Conservation (phyloP, 1,140 invertebrate genomes). For the Forficula auricularia region DNA sequence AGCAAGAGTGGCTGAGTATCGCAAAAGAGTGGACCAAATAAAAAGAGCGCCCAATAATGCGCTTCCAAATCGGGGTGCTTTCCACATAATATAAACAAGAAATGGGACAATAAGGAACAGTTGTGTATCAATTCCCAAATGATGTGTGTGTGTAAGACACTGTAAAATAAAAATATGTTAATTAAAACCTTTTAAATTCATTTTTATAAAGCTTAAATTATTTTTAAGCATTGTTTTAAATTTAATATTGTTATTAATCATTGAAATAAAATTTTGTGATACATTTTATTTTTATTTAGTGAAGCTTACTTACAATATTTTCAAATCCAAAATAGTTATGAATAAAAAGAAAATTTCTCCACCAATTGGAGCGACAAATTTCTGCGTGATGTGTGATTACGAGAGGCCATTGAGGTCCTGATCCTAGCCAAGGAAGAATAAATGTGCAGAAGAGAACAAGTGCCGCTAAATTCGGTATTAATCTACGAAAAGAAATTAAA, state of each 20-base stretch:
- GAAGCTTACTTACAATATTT: slow-evolving; percentile 38
- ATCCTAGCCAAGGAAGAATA: slow-evolving; percentile 36
- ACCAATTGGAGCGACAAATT: slow-evolving; percentile 39
- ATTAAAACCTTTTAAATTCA: no score
- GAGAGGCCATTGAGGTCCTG: slow-evolving; percentile 41
- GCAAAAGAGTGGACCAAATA: slow-evolving; percentile 37
- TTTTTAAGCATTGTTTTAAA: no score
- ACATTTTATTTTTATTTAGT: no score
- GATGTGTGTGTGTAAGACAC: slow-evolving; percentile 49
- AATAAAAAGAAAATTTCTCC: slow-evolving; percentile 40
- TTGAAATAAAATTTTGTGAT: no score
- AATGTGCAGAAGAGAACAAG: slow-evolving; percentile 45
- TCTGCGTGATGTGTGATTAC: slow-evolving; percentile 39
- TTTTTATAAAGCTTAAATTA: no score
- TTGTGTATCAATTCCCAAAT: slow-evolving; percentile 65
- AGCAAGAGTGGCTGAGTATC: slow-evolving; percentile 43
- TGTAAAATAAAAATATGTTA: slow-evolving; percentile 24
- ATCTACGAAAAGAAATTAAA: slow-evolving; percentile 23
- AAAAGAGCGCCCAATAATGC: slow-evolving; percentile 31
- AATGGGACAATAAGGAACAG: slow-evolving; percentile 51
- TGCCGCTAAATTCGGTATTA: slow-evolving; percentile 36
- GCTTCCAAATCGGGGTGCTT: slow-evolving; percentile 36
- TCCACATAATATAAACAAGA: slow-evolving; percentile 45
- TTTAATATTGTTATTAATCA: neutral
- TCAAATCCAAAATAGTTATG: slow-evolving; percentile 43